phyloP scores from a whole-genome alignment of 1,140 invertebrate genomes.

The Caerostris extrusa region DNA sequence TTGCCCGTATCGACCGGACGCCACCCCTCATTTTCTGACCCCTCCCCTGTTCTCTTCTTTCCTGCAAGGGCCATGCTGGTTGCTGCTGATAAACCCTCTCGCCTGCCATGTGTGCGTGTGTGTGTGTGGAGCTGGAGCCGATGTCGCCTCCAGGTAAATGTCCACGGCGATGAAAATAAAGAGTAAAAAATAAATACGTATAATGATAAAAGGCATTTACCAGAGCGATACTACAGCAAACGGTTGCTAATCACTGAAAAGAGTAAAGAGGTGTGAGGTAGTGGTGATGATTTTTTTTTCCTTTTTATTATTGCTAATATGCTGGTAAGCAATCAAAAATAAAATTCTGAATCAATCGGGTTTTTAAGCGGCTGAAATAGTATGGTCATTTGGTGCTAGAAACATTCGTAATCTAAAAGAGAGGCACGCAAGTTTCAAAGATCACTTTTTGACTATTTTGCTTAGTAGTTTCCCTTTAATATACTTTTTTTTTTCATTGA shows the following conservation, averaged over 20 bases:
- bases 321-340: not conserved
- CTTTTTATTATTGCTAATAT: too few species aligned
- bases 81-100: slow-evolving; percentile 72
- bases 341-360: not conserved
- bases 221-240: slow-evolving; percentile 43
- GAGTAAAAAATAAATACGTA: slow-evolving; percentile 32
- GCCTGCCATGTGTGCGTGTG: not conserved
- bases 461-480: too few species aligned
- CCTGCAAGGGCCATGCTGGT: slow-evolving; percentile 51
- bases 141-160: slow-evolving; percentile 74
- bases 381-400: not conserved
- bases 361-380: not conserved
- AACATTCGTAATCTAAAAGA: too few species aligned
- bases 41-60: slow-evolving; percentile 1
- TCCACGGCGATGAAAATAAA: slow-evolving; percentile 26
- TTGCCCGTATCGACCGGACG: slow-evolving; percentile 73
- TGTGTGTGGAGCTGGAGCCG: slow-evolving; percentile 45
- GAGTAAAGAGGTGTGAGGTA: slow-evolving; percentile 13
- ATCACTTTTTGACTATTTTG: too few species aligned
- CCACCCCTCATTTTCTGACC: slow-evolving; percentile 31
- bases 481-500: too few species aligned
- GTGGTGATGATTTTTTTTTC: too few species aligned
- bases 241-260: slow-evolving; percentile 50
- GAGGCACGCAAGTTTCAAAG: too few species aligned
- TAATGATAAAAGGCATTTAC: slow-evolving; percentile 15